Evolutionary conservation across 2,113 vertebrate genomes (phyloP).

Genomic region (Apus apus): DNA sequence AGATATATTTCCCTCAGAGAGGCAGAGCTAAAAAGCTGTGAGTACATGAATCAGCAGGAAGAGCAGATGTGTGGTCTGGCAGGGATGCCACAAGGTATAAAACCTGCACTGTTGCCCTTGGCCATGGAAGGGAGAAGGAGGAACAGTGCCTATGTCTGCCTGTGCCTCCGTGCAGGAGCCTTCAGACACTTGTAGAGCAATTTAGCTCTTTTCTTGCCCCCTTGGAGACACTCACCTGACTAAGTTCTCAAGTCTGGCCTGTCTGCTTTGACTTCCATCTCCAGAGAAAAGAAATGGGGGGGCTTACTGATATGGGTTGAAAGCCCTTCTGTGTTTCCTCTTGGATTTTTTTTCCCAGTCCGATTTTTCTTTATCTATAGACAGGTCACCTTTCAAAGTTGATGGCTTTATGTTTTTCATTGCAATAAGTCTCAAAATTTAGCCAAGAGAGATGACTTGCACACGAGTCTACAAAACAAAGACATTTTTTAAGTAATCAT

Average conservation of each 20-base stretch:
- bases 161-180: rapidly evolving
- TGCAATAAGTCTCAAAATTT: background rate
- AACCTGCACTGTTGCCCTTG: background rate
- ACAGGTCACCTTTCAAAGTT: background rate
- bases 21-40: background rate
- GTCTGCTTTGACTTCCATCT: background rate
- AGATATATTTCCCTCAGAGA: background rate
- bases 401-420: background rate
- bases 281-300: background rate
- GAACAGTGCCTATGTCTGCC: rapidly evolving
- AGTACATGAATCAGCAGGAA: background rate
- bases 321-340: background rate
- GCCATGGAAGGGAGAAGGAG: background rate
- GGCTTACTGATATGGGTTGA: background rate
- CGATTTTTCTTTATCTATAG: background rate
- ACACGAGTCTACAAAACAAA: background rate
- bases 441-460: background rate
- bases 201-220: background rate
- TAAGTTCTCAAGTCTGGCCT: background rate
- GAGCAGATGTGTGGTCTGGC: background rate
- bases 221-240: background rate
- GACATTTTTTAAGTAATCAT: background rate
- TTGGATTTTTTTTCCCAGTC: background rate
- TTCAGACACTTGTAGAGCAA: background rate
- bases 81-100: background rate